Evolutionary conservation across 2,888 invertebrate genomes (phyloP).

Genomic region (Aelia acuminata): DNA sequence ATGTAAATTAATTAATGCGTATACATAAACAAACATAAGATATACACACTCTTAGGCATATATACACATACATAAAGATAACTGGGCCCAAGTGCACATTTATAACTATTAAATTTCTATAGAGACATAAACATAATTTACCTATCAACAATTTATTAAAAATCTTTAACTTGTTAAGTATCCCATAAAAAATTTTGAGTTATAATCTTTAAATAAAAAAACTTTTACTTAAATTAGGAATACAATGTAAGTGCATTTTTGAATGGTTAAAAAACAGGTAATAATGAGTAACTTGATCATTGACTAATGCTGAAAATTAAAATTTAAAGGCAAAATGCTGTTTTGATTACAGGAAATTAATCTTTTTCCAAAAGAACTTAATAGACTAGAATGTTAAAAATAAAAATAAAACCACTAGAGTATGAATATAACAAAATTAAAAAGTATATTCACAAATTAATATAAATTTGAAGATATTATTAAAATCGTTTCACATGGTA

Average conservation of each 20-base stretch:
- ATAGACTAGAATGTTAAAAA: background rate
- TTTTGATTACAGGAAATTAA: background rate
- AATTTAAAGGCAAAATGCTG: background rate
- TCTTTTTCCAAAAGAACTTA: background rate
- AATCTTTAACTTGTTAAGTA: too few relatives aligned
- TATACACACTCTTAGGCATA: too few relatives aligned
- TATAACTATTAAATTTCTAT: too few relatives aligned
- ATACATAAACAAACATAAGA: too few relatives aligned
- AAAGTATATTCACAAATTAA: background rate
- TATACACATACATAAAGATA: too few relatives aligned
- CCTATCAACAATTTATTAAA: too few relatives aligned
- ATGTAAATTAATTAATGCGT: too few relatives aligned
- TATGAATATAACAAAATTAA: background rate
- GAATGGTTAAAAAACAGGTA: background rate
- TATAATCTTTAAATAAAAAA: too few relatives aligned
- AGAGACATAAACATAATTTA: too few relatives aligned
- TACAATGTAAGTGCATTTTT: background rate
- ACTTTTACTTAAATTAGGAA: background rate
- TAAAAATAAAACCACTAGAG: background rate
- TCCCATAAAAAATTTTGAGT: too few relatives aligned
- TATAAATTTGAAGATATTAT: constrained; percentile 14
- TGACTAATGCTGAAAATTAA: background rate
- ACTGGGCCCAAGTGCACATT: too few relatives aligned
- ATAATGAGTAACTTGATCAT: background rate
- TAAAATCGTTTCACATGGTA: constrained; percentile 55